Percentiles rank a stretch among this genome's conserved stretches.
These are phyloP conservation scores for Leptopilina syphax DNA, from an alignment of 2,888 invertebrate genomes.

Conservation along the genomic window DNA sequence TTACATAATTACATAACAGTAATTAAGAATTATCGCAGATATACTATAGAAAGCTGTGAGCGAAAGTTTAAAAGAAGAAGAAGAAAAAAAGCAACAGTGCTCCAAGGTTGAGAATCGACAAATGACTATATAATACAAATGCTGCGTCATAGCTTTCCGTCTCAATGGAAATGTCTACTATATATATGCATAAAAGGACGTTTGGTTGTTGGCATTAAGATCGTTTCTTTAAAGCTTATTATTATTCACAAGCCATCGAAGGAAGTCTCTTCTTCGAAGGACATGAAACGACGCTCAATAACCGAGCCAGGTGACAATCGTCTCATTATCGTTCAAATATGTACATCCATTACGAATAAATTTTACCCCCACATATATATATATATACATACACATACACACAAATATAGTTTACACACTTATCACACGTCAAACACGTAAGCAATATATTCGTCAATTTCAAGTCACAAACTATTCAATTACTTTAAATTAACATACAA, in stretches of 20 bases:
- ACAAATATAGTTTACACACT: not conserved
- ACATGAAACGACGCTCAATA: conserved; percentile 39
- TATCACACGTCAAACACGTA: not conserved
- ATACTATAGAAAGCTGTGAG: not conserved
- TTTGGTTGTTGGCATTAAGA: conserved; percentile 30
- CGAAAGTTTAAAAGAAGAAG: not conserved
- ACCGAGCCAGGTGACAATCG: conserved; percentile 38
- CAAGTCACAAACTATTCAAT: not conserved
- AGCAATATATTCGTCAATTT: not conserved
- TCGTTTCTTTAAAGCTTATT: conserved; percentile 20
- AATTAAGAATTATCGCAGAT: conserved; percentile 19
- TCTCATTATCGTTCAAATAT: conserved; percentile 35
- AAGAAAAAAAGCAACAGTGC: not conserved
- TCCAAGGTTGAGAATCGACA: conserved; percentile 26
- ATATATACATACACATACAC: not conserved
- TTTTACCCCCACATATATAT: not conserved
- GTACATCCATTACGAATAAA: conserved; percentile 23
- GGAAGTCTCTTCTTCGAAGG: conserved; percentile 33
- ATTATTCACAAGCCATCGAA: conserved; percentile 35
- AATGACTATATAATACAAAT: not conserved
- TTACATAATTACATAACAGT: conserved; percentile 11
- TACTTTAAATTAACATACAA: conserved; percentile 4
- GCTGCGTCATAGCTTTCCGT: conserved; percentile 29
- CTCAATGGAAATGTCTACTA: not conserved
- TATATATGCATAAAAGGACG: not conserved